Conservation (phyloP, 2,888 invertebrate genomes). For the Diarsia mendica region DNA sequence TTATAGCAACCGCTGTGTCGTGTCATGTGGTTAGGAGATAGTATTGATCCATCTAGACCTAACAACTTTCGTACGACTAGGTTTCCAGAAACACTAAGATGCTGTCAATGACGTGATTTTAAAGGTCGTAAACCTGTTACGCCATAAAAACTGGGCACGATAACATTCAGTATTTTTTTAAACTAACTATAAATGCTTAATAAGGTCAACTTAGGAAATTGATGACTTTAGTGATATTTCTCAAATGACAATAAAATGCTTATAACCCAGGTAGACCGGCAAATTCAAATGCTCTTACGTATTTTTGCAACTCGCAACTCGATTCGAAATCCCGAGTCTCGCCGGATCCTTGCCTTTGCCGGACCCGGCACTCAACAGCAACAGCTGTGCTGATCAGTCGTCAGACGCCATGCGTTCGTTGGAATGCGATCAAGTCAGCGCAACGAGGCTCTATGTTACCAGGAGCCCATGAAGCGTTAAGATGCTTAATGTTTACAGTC, state of each 20-base stretch:
- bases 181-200: no score
- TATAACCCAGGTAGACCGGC: no score
- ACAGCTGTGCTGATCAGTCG: neutral
- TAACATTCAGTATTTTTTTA: no score
- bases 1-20: constrained; percentile 3
- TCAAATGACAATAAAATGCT: no score
- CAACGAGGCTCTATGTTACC: neutral
- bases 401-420: neutral
- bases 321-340: no score
- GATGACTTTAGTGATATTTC: no score
- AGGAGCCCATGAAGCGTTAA: neutral
- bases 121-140: neutral
- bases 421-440: neutral
- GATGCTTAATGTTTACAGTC: neutral
- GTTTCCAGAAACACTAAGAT: constrained; percentile 23
- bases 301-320: no score
- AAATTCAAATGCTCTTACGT: no score
- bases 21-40: neutral
- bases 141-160: no score
- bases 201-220: no score
- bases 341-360: no score
- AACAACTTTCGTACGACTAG: constrained; percentile 33
- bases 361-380: neutral
- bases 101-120: neutral
- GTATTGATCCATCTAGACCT: constrained; percentile 36